Evolutionary conservation across 2,797 vertebrate genomes (phyloP), one percentile per base, ranked within the genome.

Genomic region (Caiman crocodilus): DNA sequence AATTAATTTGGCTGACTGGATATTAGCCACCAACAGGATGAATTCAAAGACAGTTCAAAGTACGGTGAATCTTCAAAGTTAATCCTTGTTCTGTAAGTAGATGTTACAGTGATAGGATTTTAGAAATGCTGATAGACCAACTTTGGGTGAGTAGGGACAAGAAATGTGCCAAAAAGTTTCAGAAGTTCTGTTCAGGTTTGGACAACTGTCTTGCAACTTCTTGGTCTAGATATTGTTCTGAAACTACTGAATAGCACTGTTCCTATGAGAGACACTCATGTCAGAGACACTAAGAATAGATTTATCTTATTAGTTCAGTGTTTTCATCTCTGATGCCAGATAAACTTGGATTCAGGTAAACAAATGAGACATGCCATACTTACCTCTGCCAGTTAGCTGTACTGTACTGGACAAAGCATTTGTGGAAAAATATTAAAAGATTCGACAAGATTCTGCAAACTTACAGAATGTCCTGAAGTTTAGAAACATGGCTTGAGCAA

Each of bases 361-460:
- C 42, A 50, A 50, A 3, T 50, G 42, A 50, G 42, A 50, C 9
- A 50, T 10, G 42, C 42, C 42, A 50, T 50, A 50, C 42, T 50
- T 50, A 50, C 42, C 42, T 50, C 42, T 10, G 42, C 10, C 42
- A 50, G 42, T 50, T 50, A 50, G 42, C 42, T 50, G 42, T 11
- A 50, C 10, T 50, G 42, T 50, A 10, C 42, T 50, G 42, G 42
- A 50, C 42, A 50, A 50, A 50, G 42, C 42, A 50, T 88, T 82
- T 71, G 25, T 85, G 92, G 85, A 83, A 94, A 90, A 94, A 91
- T 84, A 94, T 88, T 79, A 88, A 91, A 35, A 25, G 23, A 73
- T 14, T 73, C 50, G 5, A 25, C 73, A 90, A 89, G 67, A 87
- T 81, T 73, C 82, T 60, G 32, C 77, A 93, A 85, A 50, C 65